Conservation (phyloP, 1,140 invertebrate species). For the Conopomorpha cramerella region DNA sequence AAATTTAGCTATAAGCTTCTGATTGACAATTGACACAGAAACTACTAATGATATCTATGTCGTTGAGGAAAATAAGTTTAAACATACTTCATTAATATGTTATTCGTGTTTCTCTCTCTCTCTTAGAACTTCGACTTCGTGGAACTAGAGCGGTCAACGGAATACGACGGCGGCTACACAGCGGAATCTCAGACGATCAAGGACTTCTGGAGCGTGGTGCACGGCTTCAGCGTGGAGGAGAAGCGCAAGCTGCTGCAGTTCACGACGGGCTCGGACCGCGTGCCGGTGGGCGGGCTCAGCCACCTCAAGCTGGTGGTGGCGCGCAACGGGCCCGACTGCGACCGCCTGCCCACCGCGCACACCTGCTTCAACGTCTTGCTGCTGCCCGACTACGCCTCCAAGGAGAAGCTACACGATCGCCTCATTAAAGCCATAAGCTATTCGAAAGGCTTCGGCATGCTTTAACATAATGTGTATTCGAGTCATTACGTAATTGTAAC, state of each 20-base stretch:
- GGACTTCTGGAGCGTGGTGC: constrained; percentile 95
- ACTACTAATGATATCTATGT: too few species aligned
- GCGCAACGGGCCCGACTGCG: constrained; percentile 77
- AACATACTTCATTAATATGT: too few species aligned
- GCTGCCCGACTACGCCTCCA: constrained; percentile 84
- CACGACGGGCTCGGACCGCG: constrained; percentile 91
- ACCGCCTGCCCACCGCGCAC: constrained; percentile 82
- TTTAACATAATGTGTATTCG: too few species aligned
- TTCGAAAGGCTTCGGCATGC: constrained; percentile 85
- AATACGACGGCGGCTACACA: constrained; percentile 92
- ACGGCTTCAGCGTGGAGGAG: constrained; percentile 78
- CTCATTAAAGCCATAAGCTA: constrained; percentile 90
- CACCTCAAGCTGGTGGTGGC: constrained; percentile 84
- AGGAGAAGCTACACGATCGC: constrained; percentile 84
- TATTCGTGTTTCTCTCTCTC: too few species aligned
- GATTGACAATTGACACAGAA: too few species aligned
- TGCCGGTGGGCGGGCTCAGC: constrained; percentile 91
- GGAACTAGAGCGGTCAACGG: constrained; percentile 86
- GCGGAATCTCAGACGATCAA: constrained; percentile 81
- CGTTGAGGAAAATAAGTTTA: too few species aligned
- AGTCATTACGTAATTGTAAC: constrained; percentile 25
- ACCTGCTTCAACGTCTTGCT: constrained; percentile 97
- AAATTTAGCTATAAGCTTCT: too few species aligned
- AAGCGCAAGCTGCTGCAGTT: constrained; percentile 93
- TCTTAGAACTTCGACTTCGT: constrained; percentile 84